Base-by-base conservation (phyloP, 2,888 invertebrate species). In the Conchocele bisecta region DNA sequence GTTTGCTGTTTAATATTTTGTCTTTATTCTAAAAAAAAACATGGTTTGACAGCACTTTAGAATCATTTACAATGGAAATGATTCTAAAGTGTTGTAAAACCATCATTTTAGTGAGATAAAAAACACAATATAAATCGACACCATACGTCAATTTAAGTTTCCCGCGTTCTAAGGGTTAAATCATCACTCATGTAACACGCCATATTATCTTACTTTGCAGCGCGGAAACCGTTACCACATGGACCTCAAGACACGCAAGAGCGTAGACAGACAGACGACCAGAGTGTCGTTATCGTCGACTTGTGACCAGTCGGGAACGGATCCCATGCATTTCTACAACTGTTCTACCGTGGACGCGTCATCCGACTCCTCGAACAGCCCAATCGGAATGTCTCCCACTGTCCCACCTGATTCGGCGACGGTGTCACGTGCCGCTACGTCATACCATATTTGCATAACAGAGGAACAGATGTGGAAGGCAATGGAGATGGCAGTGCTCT, bases 391-490 rank as follows among this genome's bases (percentile, higher is more conserved):
- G 44, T 68, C 67, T 17, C 41, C 64, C n/a, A 48, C 48, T 7
- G 28, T 50, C 7, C 53, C 59, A 0, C 15, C 51, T 15, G 20
- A 35, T 11, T 54, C 68, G 13, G 28, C 60, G 9, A 48, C 63
- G 41, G 54, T 24, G 26, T 74, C 78, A 41, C 65, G 78, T 28
- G 59, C 71, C 1, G 69, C 54, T 11, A 76, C 76, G 1, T 71
- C 72, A 24, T 67, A 66, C 46, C 56, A 72, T 31, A 33, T 69
- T 7, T 41, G 65, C 39, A 66, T 81, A 22, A 60, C 75, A 7
- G 75, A 81, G 20, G 81, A 82, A 39, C 83, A 82, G 15, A 72
- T 71, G 53, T 60, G 74, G 61, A 78, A 74, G 46, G 81, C 83
- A 0, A 70, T 82, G 63, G 80, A 83, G 39, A 57, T 77, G 9